These are phyloP conservation scores for Hephaestus fuliginosus DNA, from an alignment of 2,797 vertebrate species.

Conservation along the genomic window DNA sequence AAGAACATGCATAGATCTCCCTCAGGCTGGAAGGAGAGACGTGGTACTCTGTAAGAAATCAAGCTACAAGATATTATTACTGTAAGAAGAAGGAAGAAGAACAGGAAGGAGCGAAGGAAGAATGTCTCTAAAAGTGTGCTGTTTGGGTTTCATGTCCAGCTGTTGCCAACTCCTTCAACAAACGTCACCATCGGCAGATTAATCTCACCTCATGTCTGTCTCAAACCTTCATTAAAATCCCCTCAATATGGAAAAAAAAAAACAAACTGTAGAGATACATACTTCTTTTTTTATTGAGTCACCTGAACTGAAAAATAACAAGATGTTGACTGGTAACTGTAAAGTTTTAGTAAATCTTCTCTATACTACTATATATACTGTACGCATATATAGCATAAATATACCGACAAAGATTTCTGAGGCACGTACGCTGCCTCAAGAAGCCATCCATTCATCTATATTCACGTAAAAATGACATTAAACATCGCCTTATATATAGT, in stretches of 20 bases:
- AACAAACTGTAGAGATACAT: constrained; percentile 23
- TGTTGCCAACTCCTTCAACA: constrained; percentile 63
- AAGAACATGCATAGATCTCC: constrained; percentile 89
- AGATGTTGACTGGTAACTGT: constrained; percentile 49
- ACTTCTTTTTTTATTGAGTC: constrained; percentile 47
- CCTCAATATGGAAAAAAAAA: constrained; percentile 39
- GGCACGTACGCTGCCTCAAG: constrained; percentile 67
- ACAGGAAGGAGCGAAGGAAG: constrained; percentile 49
- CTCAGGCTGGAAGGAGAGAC: constrained; percentile 80
- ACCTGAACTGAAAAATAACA: constrained; percentile 56
- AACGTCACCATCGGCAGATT: constrained; percentile 29
- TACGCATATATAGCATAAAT: constrained; percentile 84
- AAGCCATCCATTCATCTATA: constrained; percentile 57
- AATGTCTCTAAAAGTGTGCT: constrained; percentile 61
- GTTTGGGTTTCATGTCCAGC: constrained; percentile 66
- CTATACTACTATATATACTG: constrained; percentile 78
- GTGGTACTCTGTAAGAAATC: constrained; percentile 60
- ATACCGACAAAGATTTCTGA: constrained; percentile 68
- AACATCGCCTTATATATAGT: constrained; percentile 66
- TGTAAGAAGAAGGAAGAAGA: constrained; percentile 52
- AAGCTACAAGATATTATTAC: constrained; percentile 56
- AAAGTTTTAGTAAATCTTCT: constrained; percentile 62
- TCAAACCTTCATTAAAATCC: constrained; percentile 68
- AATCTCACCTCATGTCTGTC: constrained; percentile 25
- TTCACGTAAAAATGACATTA: constrained; percentile 64